Evolutionary conservation across 2,797 vertebrate genomes (phyloP).

Genomic region (Anas acuta): DNA sequence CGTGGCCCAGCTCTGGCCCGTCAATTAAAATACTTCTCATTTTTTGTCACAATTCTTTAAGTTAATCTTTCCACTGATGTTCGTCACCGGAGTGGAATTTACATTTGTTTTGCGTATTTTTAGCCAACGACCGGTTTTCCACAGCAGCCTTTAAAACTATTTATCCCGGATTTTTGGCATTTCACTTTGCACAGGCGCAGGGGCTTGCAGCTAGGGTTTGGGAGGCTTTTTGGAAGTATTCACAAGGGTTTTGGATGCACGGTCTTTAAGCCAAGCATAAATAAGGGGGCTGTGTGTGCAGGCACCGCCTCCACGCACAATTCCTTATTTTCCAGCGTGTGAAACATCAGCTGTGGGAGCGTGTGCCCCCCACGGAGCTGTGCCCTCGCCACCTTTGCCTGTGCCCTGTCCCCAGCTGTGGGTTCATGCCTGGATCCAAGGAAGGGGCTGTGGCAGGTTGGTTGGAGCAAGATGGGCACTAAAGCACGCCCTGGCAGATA

Average conservation of each 20-base stretch:
- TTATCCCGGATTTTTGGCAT: conserved; percentile 31
- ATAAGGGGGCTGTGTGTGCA: background rate
- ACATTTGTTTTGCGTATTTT: conserved; percentile 61
- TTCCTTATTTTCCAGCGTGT: background rate
- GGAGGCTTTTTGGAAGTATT: background rate
- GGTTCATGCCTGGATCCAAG: no score
- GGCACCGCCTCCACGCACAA: accelerated
- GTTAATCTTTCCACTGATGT: conserved; percentile 26
- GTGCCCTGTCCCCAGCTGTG: no score
- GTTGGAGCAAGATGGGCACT: no score
- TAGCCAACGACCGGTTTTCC: conserved; percentile 35
- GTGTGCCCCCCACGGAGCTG: accelerated
- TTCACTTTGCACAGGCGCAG: accelerated
- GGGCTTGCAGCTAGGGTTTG: background rate
- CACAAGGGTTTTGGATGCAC: background rate
- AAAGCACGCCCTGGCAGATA: no score
- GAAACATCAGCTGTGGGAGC: background rate
- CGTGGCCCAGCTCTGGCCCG: background rate
- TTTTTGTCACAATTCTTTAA: conserved; percentile 46
- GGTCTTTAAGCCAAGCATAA: background rate
- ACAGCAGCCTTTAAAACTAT: conserved; percentile 54
- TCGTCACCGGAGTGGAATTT: conserved; percentile 54
- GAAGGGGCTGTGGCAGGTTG: no score
- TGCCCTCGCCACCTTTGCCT: background rate
- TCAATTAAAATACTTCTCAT: conserved; percentile 54